A percentile compares a stretch with the other conserved stretches of the same genome.
These are phyloP conservation scores for Xiphophorus maculatus DNA, from an alignment of 2,113 vertebrate genomes.

Conservation along the genomic window DNA sequence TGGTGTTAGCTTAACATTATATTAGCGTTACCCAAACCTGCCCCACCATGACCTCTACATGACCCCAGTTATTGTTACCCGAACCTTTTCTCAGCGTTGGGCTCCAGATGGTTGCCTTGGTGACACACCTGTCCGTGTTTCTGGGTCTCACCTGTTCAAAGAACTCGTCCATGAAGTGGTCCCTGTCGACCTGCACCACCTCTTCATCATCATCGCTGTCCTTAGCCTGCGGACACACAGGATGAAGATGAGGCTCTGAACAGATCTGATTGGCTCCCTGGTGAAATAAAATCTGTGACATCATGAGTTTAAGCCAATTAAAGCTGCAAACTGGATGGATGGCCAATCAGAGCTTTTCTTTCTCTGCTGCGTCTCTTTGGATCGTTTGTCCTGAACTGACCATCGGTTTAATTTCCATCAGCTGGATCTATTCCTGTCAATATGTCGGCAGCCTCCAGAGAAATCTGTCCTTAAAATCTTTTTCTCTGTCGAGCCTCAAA, in stretches of 20 bases:
- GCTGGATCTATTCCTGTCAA: not conserved
- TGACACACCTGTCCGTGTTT: not conserved
- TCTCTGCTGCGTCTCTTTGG: no score
- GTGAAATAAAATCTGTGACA: not conserved
- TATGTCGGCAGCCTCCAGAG: not conserved
- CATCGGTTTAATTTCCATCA: no score
- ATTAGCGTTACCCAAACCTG: not conserved
- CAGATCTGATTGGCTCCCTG: not conserved
- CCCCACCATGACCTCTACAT: not conserved
- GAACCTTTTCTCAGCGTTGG: no score
- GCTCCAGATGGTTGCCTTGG: not conserved
- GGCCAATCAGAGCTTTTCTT: no score
- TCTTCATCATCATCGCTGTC: conserved; percentile 96
- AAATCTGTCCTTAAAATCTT: not conserved
- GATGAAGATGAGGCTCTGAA: not conserved
- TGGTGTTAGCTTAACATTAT: no score
- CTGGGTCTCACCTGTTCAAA: conserved; percentile 87
- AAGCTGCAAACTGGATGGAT: not conserved
- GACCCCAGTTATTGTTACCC: not conserved
- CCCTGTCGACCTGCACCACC: conserved; percentile 91
- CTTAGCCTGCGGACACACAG: conserved; percentile 83
- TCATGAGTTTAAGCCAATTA: not conserved
- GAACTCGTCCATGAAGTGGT: conserved; percentile 97
- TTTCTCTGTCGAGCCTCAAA: not conserved
- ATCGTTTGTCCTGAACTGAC: no score